Conservation (phyloP, 2,797 vertebrate genomes). For the Oreochromis mossambicus region DNA sequence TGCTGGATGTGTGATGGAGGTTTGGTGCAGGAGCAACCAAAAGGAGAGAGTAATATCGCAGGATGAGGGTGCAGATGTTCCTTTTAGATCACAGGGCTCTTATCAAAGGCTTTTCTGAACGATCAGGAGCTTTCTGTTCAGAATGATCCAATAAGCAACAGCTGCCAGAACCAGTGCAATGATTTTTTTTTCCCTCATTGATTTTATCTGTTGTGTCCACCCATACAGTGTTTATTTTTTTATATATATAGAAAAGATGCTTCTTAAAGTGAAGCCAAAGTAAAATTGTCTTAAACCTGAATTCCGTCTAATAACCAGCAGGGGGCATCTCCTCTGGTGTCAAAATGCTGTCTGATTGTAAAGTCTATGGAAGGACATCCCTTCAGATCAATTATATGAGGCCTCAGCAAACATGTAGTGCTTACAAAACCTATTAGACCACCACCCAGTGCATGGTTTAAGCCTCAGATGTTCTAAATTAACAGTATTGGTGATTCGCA, state of each 20-base stretch:
- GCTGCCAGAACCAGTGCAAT: not conserved
- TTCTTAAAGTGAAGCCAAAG: not conserved
- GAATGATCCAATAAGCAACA: not conserved
- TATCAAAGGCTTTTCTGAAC: not conserved
- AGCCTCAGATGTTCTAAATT: not conserved
- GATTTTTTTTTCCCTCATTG: not conserved
- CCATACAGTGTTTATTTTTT: rapidly evolving
- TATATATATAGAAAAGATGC: not conserved
- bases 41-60: not conserved
- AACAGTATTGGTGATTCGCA: not conserved
- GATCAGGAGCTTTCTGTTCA: not conserved
- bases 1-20: not conserved
- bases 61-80: not conserved
- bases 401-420: not conserved
- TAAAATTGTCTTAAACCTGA: not conserved
- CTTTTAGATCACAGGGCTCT: not conserved
- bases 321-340: not conserved
- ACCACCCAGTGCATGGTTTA: not conserved
- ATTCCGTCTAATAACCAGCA: not conserved
- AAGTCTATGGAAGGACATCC: not conserved
- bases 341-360: not conserved
- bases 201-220: not conserved
- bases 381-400: not conserved
- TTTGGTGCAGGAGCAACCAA: not conserved
- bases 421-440: not conserved